phyloP scores from a whole-genome alignment of 1,140 invertebrate genomes.

The Potamilus streckersoni region DNA sequence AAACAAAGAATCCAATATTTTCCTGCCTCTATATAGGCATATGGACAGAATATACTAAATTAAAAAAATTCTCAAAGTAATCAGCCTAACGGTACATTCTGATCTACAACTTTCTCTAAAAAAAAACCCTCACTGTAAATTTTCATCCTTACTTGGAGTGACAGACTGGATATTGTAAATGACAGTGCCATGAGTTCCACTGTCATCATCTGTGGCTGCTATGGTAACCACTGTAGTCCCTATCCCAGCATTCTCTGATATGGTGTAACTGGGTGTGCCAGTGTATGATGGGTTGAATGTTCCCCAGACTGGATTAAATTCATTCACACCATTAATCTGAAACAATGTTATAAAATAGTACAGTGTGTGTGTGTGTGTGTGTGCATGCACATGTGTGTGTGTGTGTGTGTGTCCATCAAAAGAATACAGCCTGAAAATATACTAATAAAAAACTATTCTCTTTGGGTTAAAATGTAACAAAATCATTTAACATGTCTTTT shows the following conservation, averaged over 20 bases:
- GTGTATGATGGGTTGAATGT: slow-evolving; percentile 32
- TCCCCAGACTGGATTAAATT: slow-evolving; percentile 34
- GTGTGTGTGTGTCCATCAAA: background rate
- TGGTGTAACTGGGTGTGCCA: slow-evolving; percentile 2
- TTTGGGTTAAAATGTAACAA: no score
- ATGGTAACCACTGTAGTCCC: slow-evolving; percentile 38
- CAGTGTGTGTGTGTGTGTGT: no score
- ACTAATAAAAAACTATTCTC: no score
- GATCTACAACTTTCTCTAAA: no score
- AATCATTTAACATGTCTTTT: background rate
- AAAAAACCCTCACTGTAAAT: no score
- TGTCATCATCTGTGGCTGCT: slow-evolving; percentile 43
- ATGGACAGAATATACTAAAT: no score
- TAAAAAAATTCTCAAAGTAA: no score
- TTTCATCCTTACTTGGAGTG: slow-evolving; percentile 8
- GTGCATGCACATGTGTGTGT: no score
- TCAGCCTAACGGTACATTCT: no score
- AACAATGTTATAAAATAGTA: no score
- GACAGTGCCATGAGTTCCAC: slow-evolving; percentile 28
- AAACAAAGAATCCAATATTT: no score
- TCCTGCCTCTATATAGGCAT: no score
- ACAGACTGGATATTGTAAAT: slow-evolving; percentile 25
- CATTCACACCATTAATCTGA: slow-evolving; percentile 74
- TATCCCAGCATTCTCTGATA: slow-evolving; percentile 28
- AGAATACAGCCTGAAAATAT: background rate